Base-by-base conservation (phyloP, 2,888 invertebrate genomes). In the Thumatha senex region DNA sequence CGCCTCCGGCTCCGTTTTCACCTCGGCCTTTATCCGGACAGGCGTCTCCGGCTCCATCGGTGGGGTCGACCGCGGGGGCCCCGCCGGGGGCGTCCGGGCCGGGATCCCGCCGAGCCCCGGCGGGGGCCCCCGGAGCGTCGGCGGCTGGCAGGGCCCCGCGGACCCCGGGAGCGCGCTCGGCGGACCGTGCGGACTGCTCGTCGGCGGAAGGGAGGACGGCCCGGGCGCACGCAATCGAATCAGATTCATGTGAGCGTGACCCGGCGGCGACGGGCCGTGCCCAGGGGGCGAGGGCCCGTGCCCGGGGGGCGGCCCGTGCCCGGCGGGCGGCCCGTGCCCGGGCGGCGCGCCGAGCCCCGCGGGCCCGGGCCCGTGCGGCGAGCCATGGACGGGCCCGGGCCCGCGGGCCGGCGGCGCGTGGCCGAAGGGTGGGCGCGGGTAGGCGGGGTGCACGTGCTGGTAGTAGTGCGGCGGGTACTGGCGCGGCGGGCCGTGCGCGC, bases 1-100 rank as follows among this genome's bases (percentile, higher is more conserved):
- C 8, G 52, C 45, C 55, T 89, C 89, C 0, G 90, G 91, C 61
- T 92, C 92, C 1, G 86, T 86, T 60, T 92, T 92, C 13, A 92
- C 91, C 57, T 92, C 92, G 0, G 89, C 84, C 54, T 91, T 90
- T 56, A 90, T 87, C 52, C 80, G 82, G 34, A 88, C 67, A 2
- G 82, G 80, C 0, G 73, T 66, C 39, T 80, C 79, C n/a, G 56
- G 61, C 0, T 58, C 63, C 7, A 56, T 46, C 13, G 70, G 58
- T 15, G 70, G 60, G 30, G 65, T 51, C 35, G 56, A 46, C 10
- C 63, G 45, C 40, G 63, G 66, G 36, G 54, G 55, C 35, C 51
- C 35, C 50, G 57, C 29, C 2, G 48, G 58, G 2, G 54, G 60
- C 7, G 58, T 58, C 48, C 54, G 58, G 56, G 36, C 56, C 14